A percentile compares a stretch with the other conserved stretches of the same genome.
Evolutionary conservation across 2,113 vertebrate genomes (phyloP).

Genomic region (Nerophis ophidion): DNA sequence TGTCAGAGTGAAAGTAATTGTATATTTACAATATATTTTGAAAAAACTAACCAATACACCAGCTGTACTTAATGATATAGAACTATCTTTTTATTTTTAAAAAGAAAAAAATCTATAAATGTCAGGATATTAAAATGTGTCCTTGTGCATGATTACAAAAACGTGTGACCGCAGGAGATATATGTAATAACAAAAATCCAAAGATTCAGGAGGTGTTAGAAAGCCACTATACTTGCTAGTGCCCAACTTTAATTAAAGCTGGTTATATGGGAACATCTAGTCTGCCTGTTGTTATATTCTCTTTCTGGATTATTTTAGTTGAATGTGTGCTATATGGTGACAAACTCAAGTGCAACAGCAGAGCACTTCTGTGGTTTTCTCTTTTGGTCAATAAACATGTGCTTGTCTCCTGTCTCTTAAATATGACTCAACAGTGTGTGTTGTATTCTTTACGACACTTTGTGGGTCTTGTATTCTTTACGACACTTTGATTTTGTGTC

Average conservation of each 20-base stretch:
- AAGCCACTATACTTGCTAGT: slow-evolving; percentile 24
- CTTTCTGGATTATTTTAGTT: slow-evolving; percentile 38
- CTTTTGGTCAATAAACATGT: slow-evolving; percentile 56
- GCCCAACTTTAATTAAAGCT: neutral
- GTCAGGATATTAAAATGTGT: neutral
- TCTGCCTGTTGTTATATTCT: slow-evolving; percentile 13
- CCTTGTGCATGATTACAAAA: too few species aligned
- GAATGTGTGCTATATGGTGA: slow-evolving; percentile 50
- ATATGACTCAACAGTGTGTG: slow-evolving; percentile 9
- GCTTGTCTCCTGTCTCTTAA: slow-evolving; percentile 45
- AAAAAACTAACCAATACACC: neutral
- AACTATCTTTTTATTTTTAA: too few species aligned
- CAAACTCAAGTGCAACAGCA: slow-evolving; percentile 38
- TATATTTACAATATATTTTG: slow-evolving; percentile 13
- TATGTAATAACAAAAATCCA: slow-evolving; percentile 15
- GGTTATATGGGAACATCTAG: slow-evolving; percentile 37
- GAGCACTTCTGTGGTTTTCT: slow-evolving; percentile 56
- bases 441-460: neutral
- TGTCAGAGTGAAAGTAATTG: neutral
- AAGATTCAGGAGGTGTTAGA: slow-evolving; percentile 36
- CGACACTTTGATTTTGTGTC: too few species aligned
- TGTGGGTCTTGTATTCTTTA: neutral
- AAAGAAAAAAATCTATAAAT: neutral
- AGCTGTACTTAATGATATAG: neutral
- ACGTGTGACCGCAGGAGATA: too few species aligned